Percentiles rank a stretch among this genome's conserved stretches.
These are phyloP conservation scores for Cephalotes varians DNA, from an alignment of 2,888 invertebrate species.

Conservation along the genomic window DNA sequence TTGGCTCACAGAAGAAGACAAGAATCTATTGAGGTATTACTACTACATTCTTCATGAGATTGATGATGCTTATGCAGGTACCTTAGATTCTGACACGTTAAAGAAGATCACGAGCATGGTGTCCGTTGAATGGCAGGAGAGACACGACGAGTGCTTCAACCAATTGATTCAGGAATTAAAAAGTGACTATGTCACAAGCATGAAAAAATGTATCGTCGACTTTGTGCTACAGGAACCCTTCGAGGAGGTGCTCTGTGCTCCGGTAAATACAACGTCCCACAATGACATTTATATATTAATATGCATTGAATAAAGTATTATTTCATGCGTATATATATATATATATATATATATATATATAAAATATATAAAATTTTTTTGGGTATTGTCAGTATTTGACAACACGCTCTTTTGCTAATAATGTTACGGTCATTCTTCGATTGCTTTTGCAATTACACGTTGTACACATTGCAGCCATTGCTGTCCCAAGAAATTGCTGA, in stretches of 20 bases:
- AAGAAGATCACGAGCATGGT: conserved; percentile 89
- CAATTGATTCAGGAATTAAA: conserved; percentile 92
- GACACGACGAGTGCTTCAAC: conserved; percentile 88
- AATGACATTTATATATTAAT: not conserved
- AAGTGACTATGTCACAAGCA: conserved; percentile 94
- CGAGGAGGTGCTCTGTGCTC: not conserved
- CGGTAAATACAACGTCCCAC: conserved; percentile 4
- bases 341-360: no score
- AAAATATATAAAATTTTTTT: not conserved
- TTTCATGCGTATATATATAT: not conserved
- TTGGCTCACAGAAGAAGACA: conserved; percentile 87
- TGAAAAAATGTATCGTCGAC: conserved; percentile 97
- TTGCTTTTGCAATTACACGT: conserved; percentile 1
- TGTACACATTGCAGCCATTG: conserved; percentile 22
- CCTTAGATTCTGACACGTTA: conserved; percentile 92
- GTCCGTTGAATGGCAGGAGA: conserved; percentile 87
- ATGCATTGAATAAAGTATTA: not conserved
- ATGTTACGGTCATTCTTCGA: not conserved
- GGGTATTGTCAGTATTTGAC: not conserved
- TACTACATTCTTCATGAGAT: conserved; percentile 96
- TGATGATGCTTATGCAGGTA: conserved; percentile 95
- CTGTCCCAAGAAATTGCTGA: not conserved
- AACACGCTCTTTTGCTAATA: not conserved
- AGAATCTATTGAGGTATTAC: conserved; percentile 93
- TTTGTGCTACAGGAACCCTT: conserved; percentile 94